Percentiles rank a stretch among this genome's conserved stretches.
These are phyloP conservation scores for Phyllotis vaccarum DNA, from an alignment of 2,797 vertebrate species.

Conservation along the genomic window DNA sequence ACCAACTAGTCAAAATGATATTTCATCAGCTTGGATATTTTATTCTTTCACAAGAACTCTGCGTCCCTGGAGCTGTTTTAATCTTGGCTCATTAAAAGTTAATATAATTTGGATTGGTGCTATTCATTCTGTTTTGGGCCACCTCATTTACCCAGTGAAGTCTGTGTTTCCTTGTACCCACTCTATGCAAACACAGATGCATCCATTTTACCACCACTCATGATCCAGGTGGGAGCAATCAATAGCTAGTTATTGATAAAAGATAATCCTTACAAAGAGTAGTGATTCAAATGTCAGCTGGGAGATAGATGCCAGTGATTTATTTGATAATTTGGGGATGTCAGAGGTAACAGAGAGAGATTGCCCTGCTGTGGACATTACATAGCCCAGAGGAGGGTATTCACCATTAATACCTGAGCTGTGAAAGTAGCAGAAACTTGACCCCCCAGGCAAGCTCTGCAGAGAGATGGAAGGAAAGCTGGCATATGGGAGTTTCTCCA, in stretches of 20 bases:
- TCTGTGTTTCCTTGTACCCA: not conserved
- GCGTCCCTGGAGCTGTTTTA: slow-evolving; percentile 74
- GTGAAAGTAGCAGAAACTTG: slow-evolving; percentile 7
- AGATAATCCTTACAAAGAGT: slow-evolving; percentile 71
- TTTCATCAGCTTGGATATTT: slow-evolving; percentile 71
- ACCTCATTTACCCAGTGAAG: not conserved
- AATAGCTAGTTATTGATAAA: slow-evolving; percentile 58
- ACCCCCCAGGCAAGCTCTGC: not conserved
- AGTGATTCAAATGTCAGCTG: slow-evolving; percentile 78
- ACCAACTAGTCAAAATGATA: slow-evolving; percentile 51
- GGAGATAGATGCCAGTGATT: slow-evolving; percentile 72
- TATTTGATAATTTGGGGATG: slow-evolving; percentile 66
- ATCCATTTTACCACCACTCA: slow-evolving; percentile 35
- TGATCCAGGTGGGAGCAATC: slow-evolving; percentile 65
- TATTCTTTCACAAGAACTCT: slow-evolving; percentile 58
- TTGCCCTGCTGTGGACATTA: slow-evolving; percentile 56
- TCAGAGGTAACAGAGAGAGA: slow-evolving; percentile 77
- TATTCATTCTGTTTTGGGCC: slow-evolving; percentile 45
- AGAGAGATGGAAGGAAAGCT: not conserved
- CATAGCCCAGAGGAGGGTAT: slow-evolving; percentile 18
- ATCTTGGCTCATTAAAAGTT: slow-evolving; percentile 72
- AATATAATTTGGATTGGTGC: slow-evolving; percentile 57
- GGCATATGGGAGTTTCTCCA: not conserved
- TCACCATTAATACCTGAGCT: slow-evolving; percentile 56
- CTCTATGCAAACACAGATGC: not conserved